Base-by-base conservation (phyloP, 2,113 vertebrate species). In the Eulemur macaco region DNA sequence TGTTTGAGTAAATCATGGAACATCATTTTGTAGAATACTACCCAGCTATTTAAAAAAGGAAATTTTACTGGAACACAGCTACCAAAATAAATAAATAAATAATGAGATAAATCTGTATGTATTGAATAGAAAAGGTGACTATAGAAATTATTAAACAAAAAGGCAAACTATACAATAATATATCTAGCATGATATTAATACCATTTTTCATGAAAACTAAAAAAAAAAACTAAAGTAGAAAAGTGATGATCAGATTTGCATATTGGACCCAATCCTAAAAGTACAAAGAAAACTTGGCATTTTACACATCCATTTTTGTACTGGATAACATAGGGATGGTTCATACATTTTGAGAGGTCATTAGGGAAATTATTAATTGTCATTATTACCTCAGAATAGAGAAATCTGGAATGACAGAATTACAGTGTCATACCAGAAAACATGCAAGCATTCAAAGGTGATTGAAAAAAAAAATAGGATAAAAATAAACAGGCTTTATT, bases 221-320 rank as follows among this genome's bases (percentile, higher is more conserved):
- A 77, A 96, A 78, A 68, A 20, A 56, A 56, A 21, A 31, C 8
- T 31, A 78, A 74, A 52, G 42, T 73, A 54, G 14, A 74, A 96
- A 90, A 85, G 50, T 56, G 9, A 89, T n/a, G 18, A 64, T 21
- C 27, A 50, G 34, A 29, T 77, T 87, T 88, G 45, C 39, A 58
- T 78, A 37, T 17, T 87, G 23, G 10, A 25, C 8, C 27, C 71
- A 95, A 89, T 58, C 14, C 25, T 95, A 81, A 93, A 80, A 58
- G 14, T 76, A 17, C 66, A 87, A 93, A 42, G 50, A 71, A 94
- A 93, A 68, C 27, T 47, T 78, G 47, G 21, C 42, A 81, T 73
- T 95, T 77, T 54, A 94, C 86, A 86, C 71, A 74, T 96, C 34
- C 13, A 91, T 31, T 87, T 84, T 91, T 97, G 15, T 96, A 69